Evolutionary conservation across 2,797 vertebrate species (phyloP), one percentile per base, ranked within the genome.

Genomic region (Propithecus deckenii): DNA sequence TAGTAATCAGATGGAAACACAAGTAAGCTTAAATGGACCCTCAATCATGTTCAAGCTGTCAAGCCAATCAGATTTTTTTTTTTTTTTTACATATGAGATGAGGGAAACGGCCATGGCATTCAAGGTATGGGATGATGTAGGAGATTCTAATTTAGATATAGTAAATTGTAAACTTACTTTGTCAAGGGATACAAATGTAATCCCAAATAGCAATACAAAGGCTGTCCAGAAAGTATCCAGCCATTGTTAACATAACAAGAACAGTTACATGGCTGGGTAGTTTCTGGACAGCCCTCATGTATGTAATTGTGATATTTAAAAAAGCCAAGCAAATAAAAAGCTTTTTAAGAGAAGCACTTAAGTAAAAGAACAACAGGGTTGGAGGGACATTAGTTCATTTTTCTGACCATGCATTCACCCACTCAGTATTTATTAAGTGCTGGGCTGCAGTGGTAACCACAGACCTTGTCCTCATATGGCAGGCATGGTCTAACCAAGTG

Each of bases 1-100:
- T 78, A 87, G 74, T 52, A 78, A 95, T 74, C 86, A 78, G 81
- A 92, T 61, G 52, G 72, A 95, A 90, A 95, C 30, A 43, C 18
- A 30, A 91, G 86, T 23, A 71, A 57, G 61, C 88, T 67, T 94
- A 90, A 63, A 30, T 17, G 48, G 72, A 81, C 59, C 46, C 41
- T 78, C 72, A 65, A 69, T 95, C 94, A 71, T 35, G n/a, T 30
- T 61, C 75, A 87, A 95, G 86, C 85, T 87, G 57, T 87, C 32
- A 50, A 55, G 89, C 86, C 71, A 93, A 89, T 95, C 59, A 43
- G 76, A 59, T 20, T 55, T 90, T 43, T 50, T 59, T 86, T 72
- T 22, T 46, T 79, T 57, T 50, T 65, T 88, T 67, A 76, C 20
- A 61, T 4, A 50, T 1, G 32, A 65, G 2, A 86, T 52, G 55